These are phyloP conservation scores for Phaenicophaeus curvirostris DNA, from an alignment of 2,797 vertebrate species.

Conservation along the genomic window DNA sequence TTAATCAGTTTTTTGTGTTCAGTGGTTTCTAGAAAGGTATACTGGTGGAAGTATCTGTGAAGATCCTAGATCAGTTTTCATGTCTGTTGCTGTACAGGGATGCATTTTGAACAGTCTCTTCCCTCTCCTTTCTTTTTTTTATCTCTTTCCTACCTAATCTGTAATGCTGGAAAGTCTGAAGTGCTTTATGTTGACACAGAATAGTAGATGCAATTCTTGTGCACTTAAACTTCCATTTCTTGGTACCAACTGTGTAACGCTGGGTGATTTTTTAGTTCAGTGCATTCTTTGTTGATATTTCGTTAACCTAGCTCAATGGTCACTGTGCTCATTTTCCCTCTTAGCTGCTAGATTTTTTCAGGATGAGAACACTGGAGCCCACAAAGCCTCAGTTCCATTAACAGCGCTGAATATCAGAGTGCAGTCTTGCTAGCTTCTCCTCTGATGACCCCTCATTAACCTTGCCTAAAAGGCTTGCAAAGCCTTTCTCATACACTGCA, in stretches of 20 bases:
- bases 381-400: conserved; percentile 57
- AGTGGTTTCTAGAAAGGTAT: not conserved
- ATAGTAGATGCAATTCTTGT: not conserved
- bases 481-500: conserved; percentile 46
- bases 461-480: conserved; percentile 43
- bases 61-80: not conserved
- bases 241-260: not conserved
- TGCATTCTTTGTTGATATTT: conserved; percentile 52
- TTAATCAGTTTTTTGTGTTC: not conserved
- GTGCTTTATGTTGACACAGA: not conserved
- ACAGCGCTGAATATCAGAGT: conserved; percentile 4
- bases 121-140: not conserved
- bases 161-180: not conserved
- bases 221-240: not conserved
- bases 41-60: not conserved
- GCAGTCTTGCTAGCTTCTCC: conserved; percentile 34
- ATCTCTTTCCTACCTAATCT: not conserved
- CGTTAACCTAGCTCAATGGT: conserved; percentile 34
- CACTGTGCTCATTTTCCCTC: conserved; percentile 27
- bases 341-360: conserved; percentile 57
- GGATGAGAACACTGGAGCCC: conserved; percentile 60
- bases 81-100: not conserved
- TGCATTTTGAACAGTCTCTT: not conserved
- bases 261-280: conserved; percentile 31
- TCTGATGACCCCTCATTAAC: conserved; percentile 65